Evolutionary conservation across 1,140 invertebrate genomes (phyloP).

Genomic region (Drosophila sechellia): DNA sequence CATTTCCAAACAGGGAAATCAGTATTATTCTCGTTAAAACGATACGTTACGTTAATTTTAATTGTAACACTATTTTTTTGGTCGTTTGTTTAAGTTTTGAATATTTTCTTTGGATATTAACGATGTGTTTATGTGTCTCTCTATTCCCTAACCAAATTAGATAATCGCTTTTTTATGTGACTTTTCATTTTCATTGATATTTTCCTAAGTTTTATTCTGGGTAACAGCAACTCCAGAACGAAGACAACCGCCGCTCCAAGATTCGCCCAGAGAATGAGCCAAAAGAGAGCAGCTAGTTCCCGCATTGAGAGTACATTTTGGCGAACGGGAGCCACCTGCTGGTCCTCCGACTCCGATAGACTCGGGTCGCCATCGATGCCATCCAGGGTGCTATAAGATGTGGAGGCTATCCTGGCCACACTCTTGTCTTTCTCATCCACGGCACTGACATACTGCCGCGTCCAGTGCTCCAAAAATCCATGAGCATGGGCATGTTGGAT

Average conservation of each 20-base stretch:
- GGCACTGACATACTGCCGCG: slow-evolving; percentile 63
- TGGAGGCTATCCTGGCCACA: slow-evolving; percentile 38
- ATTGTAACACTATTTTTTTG: not conserved
- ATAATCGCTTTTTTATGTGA: no score
- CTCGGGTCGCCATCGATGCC: slow-evolving; percentile 24
- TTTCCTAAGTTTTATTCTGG: not conserved
- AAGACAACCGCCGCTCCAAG: slow-evolving; percentile 48
- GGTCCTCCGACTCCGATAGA: slow-evolving; percentile 12
- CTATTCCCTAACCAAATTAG: no score
- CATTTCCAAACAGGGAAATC: not conserved
- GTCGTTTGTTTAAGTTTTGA: no score
- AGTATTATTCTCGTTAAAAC: not conserved
- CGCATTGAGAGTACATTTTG: slow-evolving; percentile 55
- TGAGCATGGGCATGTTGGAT: slow-evolving; percentile 56
- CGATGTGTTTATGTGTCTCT: no score
- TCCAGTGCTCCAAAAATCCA: slow-evolving; percentile 72
- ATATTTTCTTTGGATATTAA: not conserved
- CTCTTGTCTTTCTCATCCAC: slow-evolving; percentile 61
- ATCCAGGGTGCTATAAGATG: slow-evolving; percentile 38
- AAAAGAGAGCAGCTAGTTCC: slow-evolving; percentile 62
- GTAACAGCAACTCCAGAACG: slow-evolving; percentile 38
- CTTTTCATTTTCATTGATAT: not conserved
- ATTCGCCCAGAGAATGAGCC: slow-evolving; percentile 60
- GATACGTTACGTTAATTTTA: not conserved
- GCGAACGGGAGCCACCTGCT: slow-evolving; percentile 5